phyloP scores from a whole-genome alignment of 2,113 vertebrate genomes.

The Grantiella picta region DNA sequence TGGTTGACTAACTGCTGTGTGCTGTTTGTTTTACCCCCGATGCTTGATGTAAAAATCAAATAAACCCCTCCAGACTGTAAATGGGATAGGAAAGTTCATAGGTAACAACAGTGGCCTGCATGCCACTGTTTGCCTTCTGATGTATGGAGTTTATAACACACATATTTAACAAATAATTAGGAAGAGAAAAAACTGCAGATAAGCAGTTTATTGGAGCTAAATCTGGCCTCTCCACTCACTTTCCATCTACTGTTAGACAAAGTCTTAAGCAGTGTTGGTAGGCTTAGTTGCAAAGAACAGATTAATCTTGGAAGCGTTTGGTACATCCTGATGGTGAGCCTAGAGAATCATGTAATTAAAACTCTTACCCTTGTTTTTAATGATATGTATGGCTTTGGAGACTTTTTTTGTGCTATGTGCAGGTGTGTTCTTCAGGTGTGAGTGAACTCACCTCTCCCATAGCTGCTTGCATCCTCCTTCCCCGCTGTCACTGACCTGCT shows the following conservation, averaged over 20 bases:
- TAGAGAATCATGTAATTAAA: not conserved
- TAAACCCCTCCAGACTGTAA: not conserved
- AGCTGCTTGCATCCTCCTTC: not conserved
- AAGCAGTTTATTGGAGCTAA: not conserved
- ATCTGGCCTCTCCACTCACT: not conserved
- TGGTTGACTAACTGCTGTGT: not conserved
- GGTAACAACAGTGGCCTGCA: not conserved
- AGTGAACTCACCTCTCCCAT: not conserved
- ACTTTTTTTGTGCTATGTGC: not conserved
- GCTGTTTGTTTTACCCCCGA: not conserved
- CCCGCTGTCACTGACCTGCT: accelerated
- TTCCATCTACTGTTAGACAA: not conserved
- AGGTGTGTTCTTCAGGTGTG: not conserved
- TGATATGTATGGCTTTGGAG: not conserved
- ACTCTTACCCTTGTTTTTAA: not conserved
- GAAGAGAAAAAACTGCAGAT: not conserved
- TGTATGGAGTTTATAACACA: not conserved
- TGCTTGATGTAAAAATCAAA: not conserved
- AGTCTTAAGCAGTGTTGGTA: not conserved
- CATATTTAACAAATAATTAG: not conserved
- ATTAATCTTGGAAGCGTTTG: not conserved
- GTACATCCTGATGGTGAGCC: not conserved
- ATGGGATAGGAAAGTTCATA: not conserved
- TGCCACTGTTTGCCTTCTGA: not conserved
- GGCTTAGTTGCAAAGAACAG: not conserved